These are phyloP conservation scores for Mustela lutreola DNA, from an alignment of 2,113 vertebrate genomes.

Conservation along the genomic window DNA sequence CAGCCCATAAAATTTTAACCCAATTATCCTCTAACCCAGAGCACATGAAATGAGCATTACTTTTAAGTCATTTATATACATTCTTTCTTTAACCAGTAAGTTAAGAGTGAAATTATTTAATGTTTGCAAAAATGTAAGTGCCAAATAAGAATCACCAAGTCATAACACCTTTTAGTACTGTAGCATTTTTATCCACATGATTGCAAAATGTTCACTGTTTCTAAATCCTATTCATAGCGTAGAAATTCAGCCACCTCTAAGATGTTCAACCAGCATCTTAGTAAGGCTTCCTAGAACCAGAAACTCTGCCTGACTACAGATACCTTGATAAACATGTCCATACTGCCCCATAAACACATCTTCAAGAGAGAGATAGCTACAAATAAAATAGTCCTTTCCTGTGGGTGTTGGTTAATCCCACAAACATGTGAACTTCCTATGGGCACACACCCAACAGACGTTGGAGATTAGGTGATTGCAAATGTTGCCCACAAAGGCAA, in stretches of 20 bases:
- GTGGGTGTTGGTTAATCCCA: slow-evolving; percentile 73
- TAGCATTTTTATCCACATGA: slow-evolving; percentile 28
- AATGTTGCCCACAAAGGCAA: slow-evolving; percentile 69
- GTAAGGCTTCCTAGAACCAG: slow-evolving; percentile 20
- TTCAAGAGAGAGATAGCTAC: slow-evolving; percentile 27
- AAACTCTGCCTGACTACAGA: slow-evolving; percentile 52
- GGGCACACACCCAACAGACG: slow-evolving; percentile 68
- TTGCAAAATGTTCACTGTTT: slow-evolving; percentile 26
- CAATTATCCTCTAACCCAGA: not conserved
- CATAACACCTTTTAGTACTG: not conserved
- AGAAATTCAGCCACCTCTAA: slow-evolving; percentile 52
- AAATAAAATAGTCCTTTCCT: slow-evolving; percentile 64
- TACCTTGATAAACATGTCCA: slow-evolving; percentile 52
- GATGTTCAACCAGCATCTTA: slow-evolving; percentile 38
- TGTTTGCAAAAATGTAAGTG: not conserved
- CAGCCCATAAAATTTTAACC: not conserved
- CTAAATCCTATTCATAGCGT: not conserved
- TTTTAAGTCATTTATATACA: not conserved
- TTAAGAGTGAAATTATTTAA: not conserved
- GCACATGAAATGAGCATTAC: not conserved
- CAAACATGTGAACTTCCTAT: slow-evolving; percentile 75
- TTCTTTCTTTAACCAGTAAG: not conserved
- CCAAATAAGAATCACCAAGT: not conserved
- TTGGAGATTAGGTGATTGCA: slow-evolving; percentile 52
- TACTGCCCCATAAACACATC: slow-evolving; percentile 12